phyloP scores from a whole-genome alignment of 2,113 vertebrate species.

The Genyomyrus donnyi region DNA sequence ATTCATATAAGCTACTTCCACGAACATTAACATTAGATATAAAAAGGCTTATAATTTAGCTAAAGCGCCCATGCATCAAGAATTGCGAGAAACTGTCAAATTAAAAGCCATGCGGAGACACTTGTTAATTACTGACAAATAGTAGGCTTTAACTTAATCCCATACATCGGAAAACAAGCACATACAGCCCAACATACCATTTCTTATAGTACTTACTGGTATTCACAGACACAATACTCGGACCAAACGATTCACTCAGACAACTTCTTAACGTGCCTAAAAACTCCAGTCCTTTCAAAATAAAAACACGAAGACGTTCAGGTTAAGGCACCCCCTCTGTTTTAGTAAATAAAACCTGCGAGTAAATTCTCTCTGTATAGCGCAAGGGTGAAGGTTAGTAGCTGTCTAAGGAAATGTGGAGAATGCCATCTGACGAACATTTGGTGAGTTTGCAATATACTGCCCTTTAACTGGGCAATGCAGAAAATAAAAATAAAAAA shows the following conservation, averaged over 20 bases:
- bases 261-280: neutral
- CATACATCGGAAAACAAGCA: neutral
- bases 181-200: neutral
- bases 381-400: slow-evolving; percentile 12
- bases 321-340: neutral
- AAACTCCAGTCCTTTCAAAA: neutral
- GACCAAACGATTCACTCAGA: neutral
- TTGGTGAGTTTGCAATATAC: neutral
- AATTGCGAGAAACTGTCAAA: neutral
- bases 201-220: neutral
- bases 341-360: slow-evolving; percentile 10
- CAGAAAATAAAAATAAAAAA: neutral
- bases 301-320: neutral
- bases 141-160: neutral
- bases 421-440: neutral
- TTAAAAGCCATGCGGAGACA: neutral
- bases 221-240: neutral
- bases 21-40: slow-evolving; percentile 2
- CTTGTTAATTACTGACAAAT: neutral
- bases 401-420: slow-evolving; percentile 2
- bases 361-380: neutral
- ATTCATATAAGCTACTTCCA: neutral
- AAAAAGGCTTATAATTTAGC: neutral
- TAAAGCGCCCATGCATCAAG: neutral
- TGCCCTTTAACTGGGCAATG: neutral